Evolutionary conservation across 2,888 invertebrate species (phyloP).

Genomic region (Lasioglossum vierecki): DNA sequence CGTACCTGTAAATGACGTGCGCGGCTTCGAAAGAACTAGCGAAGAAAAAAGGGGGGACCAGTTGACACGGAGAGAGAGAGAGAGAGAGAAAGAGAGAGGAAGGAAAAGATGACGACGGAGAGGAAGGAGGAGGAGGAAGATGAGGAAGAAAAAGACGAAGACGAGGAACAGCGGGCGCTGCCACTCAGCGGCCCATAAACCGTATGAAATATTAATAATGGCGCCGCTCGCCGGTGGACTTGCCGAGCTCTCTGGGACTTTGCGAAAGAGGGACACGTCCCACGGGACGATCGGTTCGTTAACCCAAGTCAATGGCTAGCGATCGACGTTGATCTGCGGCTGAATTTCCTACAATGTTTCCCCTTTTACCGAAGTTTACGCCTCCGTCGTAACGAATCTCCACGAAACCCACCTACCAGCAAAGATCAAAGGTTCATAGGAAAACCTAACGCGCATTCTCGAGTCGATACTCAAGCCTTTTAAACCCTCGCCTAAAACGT

Average conservation of each 20-base stretch:
- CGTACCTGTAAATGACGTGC: constrained; percentile 50
- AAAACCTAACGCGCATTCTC: neutral
- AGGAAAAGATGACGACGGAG: constrained; percentile 47
- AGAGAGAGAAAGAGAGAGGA: constrained; percentile 26
- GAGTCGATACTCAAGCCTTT: neutral
- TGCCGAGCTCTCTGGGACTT: constrained; percentile 50
- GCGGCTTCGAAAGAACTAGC: constrained; percentile 20
- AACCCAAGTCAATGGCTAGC: constrained; percentile 55
- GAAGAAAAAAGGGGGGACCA: constrained; percentile 24
- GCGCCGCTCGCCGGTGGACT: constrained; percentile 64
- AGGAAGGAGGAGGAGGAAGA: constrained; percentile 20
- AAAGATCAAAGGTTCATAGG: neutral
- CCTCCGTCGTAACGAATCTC: neutral
- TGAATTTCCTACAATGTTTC: constrained; percentile 42
- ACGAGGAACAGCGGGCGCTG: constrained; percentile 70
- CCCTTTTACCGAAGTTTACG: neutral
- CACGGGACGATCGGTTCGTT: constrained; percentile 68
- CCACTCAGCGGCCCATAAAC: constrained; percentile 76
- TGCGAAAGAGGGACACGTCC: constrained; percentile 68
- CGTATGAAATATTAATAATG: constrained; percentile 77
- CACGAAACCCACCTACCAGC: neutral
- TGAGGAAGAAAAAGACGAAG: constrained; percentile 39
- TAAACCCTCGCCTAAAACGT: neutral
- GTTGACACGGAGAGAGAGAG: constrained; percentile 8
- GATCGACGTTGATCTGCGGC: constrained; percentile 36